Conservation (phyloP, 1,140 invertebrate species). For the Zaprionus nigranus region DNA sequence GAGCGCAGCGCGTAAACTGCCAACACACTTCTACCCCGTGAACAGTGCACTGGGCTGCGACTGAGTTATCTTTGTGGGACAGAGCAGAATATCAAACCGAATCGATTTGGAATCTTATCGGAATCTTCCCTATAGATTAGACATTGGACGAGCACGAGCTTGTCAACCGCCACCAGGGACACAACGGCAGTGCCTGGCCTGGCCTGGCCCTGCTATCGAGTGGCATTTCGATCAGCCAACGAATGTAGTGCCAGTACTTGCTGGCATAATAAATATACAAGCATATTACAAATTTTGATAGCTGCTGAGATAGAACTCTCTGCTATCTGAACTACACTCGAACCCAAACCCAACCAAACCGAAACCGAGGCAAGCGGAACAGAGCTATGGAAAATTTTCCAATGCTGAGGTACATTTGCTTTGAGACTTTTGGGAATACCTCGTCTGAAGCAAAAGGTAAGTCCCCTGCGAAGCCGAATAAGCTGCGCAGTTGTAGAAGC, state of each 20-base stretch:
- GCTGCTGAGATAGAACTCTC: conserved; percentile 8
- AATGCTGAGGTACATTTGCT: neutral
- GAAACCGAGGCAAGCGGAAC: conserved; percentile 21
- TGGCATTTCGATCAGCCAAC: conserved; percentile 3
- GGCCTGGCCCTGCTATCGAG: conserved; percentile 24
- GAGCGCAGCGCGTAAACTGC: conserved; percentile 38
- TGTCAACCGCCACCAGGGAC: conserved; percentile 44
- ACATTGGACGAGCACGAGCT: conserved; percentile 34
- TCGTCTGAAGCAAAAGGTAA: neutral
- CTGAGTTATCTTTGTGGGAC: conserved; percentile 20
- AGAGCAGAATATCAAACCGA: conserved; percentile 28
- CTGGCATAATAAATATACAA: conserved; percentile 23
- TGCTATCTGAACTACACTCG: conserved; percentile 1
- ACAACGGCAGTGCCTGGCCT: neutral
- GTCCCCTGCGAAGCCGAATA: conserved; percentile 11
- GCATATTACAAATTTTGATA: conserved; percentile 15
- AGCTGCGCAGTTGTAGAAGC: conserved; percentile 20
- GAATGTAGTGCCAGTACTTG: neutral
- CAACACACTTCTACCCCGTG: conserved; percentile 56
- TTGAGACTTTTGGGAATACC: conserved; percentile 3
- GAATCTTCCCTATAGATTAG: conserved; percentile 69
- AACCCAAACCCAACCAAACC: neutral
- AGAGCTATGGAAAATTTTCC: conserved; percentile 59
- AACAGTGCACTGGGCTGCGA: conserved; percentile 21
- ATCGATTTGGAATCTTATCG: conserved; percentile 62